phyloP scores from a whole-genome alignment of 2,888 invertebrate genomes.

The Drosophila mayaguana region DNA sequence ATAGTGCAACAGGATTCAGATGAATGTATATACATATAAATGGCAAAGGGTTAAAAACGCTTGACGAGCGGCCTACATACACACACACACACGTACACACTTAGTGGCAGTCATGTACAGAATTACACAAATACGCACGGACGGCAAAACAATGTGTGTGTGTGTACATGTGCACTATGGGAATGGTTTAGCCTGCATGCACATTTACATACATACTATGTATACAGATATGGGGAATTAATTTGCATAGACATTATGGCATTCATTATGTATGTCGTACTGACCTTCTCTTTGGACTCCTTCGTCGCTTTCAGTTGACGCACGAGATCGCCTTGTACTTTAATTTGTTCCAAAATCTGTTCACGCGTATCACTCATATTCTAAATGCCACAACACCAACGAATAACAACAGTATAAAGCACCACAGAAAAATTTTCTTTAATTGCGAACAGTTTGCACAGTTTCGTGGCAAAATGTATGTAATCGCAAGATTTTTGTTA shows the following conservation, averaged over 20 bases:
- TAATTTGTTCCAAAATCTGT: constrained; percentile 87
- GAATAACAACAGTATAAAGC: constrained; percentile 25
- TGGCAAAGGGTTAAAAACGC: constrained; percentile 7
- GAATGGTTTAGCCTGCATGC: constrained; percentile 15
- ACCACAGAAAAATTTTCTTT: constrained; percentile 24
- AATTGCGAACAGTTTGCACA: constrained; percentile 17
- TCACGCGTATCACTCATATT: constrained; percentile 86
- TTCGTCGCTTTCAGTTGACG: constrained; percentile 92
- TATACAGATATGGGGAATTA: constrained; percentile 7
- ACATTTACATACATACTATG: constrained; percentile 1
- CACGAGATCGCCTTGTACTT: constrained; percentile 92
- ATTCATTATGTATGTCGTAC: constrained; percentile 31
- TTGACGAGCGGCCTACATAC: neutral
- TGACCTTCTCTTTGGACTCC: constrained; percentile 91
- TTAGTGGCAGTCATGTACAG: neutral
- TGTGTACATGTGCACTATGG: constrained; percentile 6
- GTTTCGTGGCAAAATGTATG: constrained; percentile 22
- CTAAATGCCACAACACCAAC: constrained; percentile 43
- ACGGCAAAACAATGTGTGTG: neutral
- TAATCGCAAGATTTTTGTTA: constrained; percentile 24
- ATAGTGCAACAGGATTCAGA: constrained; percentile 39
- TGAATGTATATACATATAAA: constrained; percentile 1
- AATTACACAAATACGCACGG: constrained; percentile 1
- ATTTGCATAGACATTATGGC: constrained; percentile 6
- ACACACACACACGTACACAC: neutral